phyloP scores from a whole-genome alignment of 2,797 vertebrate genomes.

The Galagoides demidoff region DNA sequence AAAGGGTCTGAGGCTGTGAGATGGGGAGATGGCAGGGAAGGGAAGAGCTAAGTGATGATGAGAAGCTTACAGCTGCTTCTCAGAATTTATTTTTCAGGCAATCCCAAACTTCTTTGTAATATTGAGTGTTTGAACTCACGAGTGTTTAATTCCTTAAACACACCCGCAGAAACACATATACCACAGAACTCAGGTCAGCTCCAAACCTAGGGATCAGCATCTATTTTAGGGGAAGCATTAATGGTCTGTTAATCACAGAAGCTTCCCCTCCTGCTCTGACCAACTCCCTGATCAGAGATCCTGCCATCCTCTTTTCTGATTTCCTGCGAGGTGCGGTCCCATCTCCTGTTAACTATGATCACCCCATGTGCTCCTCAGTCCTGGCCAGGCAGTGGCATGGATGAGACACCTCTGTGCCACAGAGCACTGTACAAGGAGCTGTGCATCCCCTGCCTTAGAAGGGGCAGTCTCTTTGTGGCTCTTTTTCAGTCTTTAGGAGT shows the following conservation, averaged over 20 bases:
- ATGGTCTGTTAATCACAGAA: background rate
- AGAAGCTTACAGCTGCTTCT: background rate
- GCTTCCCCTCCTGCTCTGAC: background rate
- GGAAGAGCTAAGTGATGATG: background rate
- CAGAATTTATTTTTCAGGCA: background rate
- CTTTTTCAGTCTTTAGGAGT: background rate
- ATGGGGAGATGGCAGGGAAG: background rate
- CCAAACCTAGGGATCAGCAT: background rate
- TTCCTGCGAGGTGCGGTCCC: background rate
- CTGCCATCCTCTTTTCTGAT: background rate
- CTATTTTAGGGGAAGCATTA: background rate
- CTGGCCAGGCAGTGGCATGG: accelerated
- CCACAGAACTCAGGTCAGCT: background rate
- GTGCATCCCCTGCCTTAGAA: background rate
- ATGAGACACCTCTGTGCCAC: background rate
- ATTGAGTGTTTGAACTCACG: background rate
- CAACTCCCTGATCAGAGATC: background rate
- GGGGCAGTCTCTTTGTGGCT: background rate
- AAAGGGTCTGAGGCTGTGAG: background rate
- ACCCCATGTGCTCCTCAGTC: background rate
- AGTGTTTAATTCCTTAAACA: background rate
- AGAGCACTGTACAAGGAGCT: background rate
- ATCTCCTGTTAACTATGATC: background rate
- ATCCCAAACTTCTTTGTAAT: background rate
- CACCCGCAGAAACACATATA: too few relatives aligned